Evolutionary conservation across 2,797 vertebrate genomes (phyloP).

Genomic region (Myotis myotis): DNA sequence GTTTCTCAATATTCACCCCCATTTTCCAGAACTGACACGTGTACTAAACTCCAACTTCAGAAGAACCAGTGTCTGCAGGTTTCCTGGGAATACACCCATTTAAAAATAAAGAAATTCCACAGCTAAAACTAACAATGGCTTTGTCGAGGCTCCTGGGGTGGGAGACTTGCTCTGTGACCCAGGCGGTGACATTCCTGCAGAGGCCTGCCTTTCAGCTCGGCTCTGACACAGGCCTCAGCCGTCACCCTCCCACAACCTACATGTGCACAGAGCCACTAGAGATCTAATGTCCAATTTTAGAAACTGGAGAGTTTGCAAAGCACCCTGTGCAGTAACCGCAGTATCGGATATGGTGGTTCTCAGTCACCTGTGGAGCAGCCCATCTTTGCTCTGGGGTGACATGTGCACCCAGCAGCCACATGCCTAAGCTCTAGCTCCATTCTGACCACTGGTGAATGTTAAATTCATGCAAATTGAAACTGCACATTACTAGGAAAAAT

Average conservation of each 20-base stretch:
- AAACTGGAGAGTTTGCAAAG: background rate
- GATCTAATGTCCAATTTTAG: background rate
- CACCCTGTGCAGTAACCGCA: no score
- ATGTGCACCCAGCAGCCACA: background rate
- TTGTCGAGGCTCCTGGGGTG: background rate
- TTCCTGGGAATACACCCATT: background rate
- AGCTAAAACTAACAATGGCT: background rate
- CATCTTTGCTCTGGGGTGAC: background rate
- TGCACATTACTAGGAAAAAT: background rate
- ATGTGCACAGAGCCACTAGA: background rate
- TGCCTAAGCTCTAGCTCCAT: background rate
- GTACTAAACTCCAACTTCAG: background rate
- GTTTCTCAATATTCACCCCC: background rate
- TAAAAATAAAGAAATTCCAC: background rate
- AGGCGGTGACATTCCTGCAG: background rate
- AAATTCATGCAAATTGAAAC: background rate
- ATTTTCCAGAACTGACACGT: background rate
- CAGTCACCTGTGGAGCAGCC: background rate
- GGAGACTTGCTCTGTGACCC: background rate
- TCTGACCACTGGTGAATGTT: background rate
- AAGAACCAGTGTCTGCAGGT: background rate
- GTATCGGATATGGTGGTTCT: accelerated
- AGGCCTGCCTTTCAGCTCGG: background rate
- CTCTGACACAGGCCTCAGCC: background rate
- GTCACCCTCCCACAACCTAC: background rate